Base-by-base conservation (phyloP, 2,113 vertebrate genomes). In the Tychaedon coryphoeus region DNA sequence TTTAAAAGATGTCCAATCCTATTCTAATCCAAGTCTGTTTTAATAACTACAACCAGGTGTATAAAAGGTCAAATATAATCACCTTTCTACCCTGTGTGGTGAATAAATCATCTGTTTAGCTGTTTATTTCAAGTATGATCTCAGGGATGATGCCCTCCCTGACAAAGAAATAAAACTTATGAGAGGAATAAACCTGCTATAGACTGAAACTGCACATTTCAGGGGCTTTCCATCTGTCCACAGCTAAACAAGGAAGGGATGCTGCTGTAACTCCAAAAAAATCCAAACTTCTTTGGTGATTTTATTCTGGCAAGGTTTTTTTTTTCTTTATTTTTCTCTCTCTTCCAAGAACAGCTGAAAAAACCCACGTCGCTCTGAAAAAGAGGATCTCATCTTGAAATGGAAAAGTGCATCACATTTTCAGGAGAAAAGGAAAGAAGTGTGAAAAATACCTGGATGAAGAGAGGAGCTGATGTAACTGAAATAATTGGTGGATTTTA, bases 41-140 rank as follows among this genome's bases (percentile, higher is more conserved):
- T 80, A 95, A 92, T 88, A 92, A 74, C 84, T 69, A 66, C 71
- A 66, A 65, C 51, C 40, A 75, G 18, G 7, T 79, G 40, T 64
- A 87, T 56, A 53, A 74, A 86, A 91, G 69, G 58, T 77, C 83
- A 92, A 80, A 90, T 40, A 75, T 33, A 85, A 92, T 95, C 85
- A 66, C 86, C 28, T 2, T 82, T 66, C 64, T 74, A 76, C 62
- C 73, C 83, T 5, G 6, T 61, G 81, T 45, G 61, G 79, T 86
- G 62, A 75, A 92, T 81, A 88, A 90, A 81, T 96, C 11, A 65
- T 74, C 64, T 95, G 13, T 77, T 88, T 84, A 74, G 86, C 43
- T 67, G 24, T 91, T 67, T 95, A 74, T 95, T 93, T 94, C 69
- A 60, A 70, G 65, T 47, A 23, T 75, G 16, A 51, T 51, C 26